Evolutionary conservation across 2,888 invertebrate species (phyloP).

Genomic region (Arge pagana): DNA sequence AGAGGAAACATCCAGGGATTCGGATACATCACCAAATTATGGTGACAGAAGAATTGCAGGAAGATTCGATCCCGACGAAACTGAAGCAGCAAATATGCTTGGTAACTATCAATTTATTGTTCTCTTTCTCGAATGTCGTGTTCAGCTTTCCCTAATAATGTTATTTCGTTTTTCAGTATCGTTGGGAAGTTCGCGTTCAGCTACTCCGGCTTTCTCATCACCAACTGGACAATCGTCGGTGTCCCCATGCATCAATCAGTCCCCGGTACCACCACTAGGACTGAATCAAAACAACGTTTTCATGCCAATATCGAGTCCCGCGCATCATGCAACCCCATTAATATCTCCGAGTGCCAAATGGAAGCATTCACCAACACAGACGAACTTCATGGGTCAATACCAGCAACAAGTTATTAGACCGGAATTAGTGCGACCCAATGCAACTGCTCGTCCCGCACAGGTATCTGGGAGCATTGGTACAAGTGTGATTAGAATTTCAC

Average conservation of each 20-base stretch:
- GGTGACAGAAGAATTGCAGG: constrained; percentile 74
- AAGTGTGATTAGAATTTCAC: constrained; percentile 84
- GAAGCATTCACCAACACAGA: constrained; percentile 58
- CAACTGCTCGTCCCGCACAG: constrained; percentile 56
- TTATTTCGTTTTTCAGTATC: constrained; percentile 69
- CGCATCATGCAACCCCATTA: constrained; percentile 56
- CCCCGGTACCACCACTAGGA: constrained; percentile 69
- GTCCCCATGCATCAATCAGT: constrained; percentile 71
- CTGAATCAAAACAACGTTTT: constrained; percentile 82
- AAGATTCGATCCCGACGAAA: constrained; percentile 91
- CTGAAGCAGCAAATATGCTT: constrained; percentile 95
- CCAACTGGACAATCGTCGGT: constrained; percentile 70
- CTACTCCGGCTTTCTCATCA: constrained; percentile 87
- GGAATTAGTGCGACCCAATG: constrained; percentile 71
- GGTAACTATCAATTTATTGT: constrained; percentile 66
- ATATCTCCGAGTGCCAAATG: constrained; percentile 53
- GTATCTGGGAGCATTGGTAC: constrained; percentile 60
- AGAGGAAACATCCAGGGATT: constrained; percentile 88
- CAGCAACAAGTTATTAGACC: constrained; percentile 64
- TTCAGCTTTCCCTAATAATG: neutral
- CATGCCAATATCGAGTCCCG: constrained; percentile 83
- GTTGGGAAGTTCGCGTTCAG: constrained; percentile 89
- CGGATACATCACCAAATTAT: constrained; percentile 86
- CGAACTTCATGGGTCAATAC: constrained; percentile 58
- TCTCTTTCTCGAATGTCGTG: too few relatives aligned